Evolutionary conservation across 2,797 vertebrate genomes (phyloP).

Genomic region (Taeniopygia guttata): DNA sequence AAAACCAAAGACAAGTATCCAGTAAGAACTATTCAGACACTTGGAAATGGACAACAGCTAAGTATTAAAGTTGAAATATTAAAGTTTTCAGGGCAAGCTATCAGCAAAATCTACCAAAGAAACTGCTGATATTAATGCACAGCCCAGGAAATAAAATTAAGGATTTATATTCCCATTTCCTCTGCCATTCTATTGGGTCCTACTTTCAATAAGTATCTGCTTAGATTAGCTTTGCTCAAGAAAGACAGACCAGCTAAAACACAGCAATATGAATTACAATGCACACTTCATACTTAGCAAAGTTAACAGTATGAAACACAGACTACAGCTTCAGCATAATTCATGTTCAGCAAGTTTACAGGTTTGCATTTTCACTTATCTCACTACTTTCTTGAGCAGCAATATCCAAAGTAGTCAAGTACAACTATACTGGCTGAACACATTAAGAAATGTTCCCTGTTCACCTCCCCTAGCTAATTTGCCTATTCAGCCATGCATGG

Average conservation of each 20-base stretch:
- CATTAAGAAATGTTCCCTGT: not conserved
- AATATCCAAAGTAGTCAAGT: not conserved
- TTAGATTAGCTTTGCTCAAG: not conserved
- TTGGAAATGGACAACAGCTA: not conserved
- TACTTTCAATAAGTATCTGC: not conserved
- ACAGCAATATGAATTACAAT: not conserved
- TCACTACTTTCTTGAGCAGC: not conserved
- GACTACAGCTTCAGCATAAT: not conserved
- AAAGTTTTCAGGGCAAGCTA: not conserved
- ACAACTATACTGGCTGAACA: not conserved
- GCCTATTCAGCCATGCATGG: not conserved
- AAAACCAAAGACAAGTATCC: not conserved
- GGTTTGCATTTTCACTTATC: not conserved
- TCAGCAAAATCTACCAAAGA: not conserved
- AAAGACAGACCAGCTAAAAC: not conserved
- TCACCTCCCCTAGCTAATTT: not conserved
- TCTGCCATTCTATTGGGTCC: not conserved
- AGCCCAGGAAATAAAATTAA: not conserved
- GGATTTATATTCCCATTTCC: not conserved
- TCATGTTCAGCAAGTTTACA: not conserved
- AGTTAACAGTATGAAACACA: not conserved
- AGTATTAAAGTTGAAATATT: not conserved
- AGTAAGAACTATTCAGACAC: not conserved
- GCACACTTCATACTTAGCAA: not conserved
- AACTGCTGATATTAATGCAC: not conserved